Percentiles rank a stretch among this genome's conserved stretches.
These are phyloP conservation scores for Prostheceraeus crozeri DNA, from an alignment of 2,888 invertebrate genomes.

Conservation along the genomic window DNA sequence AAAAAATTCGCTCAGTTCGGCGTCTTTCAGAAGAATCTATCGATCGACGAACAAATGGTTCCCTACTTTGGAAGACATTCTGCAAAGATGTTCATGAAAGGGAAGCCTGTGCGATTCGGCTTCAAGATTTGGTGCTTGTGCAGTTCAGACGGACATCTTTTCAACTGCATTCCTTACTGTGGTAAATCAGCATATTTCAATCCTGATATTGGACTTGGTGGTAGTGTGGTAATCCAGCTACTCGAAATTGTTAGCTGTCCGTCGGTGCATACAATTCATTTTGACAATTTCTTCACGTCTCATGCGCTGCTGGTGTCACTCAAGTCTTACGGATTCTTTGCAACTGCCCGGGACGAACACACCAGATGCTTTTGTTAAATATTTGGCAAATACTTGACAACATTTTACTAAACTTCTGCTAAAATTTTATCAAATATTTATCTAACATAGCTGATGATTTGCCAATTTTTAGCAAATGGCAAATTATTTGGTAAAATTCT, in stretches of 20 bases:
- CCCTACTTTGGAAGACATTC: constrained; percentile 49
- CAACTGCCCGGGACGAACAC: too few relatives aligned
- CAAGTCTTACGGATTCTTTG: constrained; percentile 9
- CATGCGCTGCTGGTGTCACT: constrained; percentile 32
- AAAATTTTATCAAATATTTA: too few relatives aligned
- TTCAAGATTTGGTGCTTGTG: constrained; percentile 42
- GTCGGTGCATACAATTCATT: neutral
- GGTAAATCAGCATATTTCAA: neutral
- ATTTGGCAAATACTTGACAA: too few relatives aligned
- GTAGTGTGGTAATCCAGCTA: neutral
- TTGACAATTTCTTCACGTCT: constrained; percentile 40
- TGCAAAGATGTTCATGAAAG: constrained; percentile 41
- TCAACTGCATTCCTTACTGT: neutral
- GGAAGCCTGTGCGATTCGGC: constrained; percentile 43
- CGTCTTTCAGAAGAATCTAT: constrained; percentile 29
- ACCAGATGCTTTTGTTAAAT: too few relatives aligned
- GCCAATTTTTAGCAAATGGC: too few relatives aligned
- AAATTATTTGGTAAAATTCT: too few relatives aligned
- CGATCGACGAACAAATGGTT: constrained; percentile 50
- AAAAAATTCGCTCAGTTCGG: constrained; percentile 34
- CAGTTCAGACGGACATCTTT: constrained; percentile 25
- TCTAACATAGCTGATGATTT: too few relatives aligned
- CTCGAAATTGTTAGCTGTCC: neutral
- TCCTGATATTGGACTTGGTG: constrained; percentile 3
- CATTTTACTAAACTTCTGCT: too few relatives aligned